These are phyloP conservation scores for Peromyscus melanophrys DNA, from an alignment of 2,797 vertebrate species.

Conservation along the genomic window DNA sequence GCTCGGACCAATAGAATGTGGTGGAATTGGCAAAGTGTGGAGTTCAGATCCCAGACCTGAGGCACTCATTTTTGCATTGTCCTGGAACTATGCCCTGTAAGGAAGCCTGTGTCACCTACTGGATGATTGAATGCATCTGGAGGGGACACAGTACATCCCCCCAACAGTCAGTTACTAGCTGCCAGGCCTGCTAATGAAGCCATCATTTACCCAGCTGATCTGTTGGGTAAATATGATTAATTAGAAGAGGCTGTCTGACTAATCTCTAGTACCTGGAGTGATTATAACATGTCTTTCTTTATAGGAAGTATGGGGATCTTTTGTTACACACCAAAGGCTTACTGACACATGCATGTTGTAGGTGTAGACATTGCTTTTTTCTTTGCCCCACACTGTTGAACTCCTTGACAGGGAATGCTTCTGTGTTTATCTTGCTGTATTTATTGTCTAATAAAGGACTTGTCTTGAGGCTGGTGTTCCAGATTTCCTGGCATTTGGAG, in stretches of 20 bases:
- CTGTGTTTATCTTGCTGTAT: background rate
- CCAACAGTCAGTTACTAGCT: background rate
- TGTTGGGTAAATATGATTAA: constrained; percentile 42
- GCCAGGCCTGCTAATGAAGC: background rate
- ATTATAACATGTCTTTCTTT: background rate
- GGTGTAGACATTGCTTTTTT: background rate
- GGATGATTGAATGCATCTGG: background rate
- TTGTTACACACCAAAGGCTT: constrained; percentile 36
- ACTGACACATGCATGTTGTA: background rate
- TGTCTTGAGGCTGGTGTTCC: background rate
- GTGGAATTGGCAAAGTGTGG: background rate
- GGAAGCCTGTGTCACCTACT: background rate
- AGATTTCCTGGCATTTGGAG: background rate
- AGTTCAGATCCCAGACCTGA: background rate
- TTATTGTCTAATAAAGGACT: background rate
- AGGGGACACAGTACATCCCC: background rate
- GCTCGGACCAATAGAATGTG: background rate
- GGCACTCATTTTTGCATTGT: background rate
- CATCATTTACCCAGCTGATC: background rate
- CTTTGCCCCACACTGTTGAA: background rate
- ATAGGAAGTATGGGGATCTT: background rate
- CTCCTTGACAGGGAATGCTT: background rate
- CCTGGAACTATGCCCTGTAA: background rate
- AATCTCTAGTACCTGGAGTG: background rate
- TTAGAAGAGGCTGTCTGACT: background rate